These are phyloP conservation scores for Ptychodera flava DNA, from an alignment of 35 echinoderm and acorn worm genomes.

Conservation along the genomic window DNA sequence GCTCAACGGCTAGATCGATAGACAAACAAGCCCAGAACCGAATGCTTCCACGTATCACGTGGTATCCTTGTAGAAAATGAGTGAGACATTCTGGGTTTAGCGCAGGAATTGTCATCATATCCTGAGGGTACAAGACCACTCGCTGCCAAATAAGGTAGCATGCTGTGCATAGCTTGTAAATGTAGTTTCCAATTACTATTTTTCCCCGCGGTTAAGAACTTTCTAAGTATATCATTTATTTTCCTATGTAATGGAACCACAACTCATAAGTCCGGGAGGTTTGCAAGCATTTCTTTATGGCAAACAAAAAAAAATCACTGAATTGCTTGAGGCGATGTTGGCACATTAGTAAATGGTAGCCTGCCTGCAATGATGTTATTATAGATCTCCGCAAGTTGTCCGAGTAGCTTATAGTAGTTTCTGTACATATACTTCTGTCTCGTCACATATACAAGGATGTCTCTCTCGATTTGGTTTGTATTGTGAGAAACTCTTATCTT, in stretches of 20 bases:
- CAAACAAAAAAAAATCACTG: slow-evolving; percentile 10
- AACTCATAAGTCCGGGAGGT: neutral
- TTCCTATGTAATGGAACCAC: slow-evolving; percentile 20
- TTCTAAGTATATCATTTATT: neutral
- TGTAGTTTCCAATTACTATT: neutral
- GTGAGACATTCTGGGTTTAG: neutral
- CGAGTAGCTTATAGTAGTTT: slow-evolving; percentile 6
- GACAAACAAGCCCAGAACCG: neutral
- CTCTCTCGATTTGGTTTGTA: neutral
- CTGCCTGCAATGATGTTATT: slow-evolving; percentile 13
- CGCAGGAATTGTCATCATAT: neutral
- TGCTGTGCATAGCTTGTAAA: slow-evolving; percentile 20
- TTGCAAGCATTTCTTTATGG: neutral
- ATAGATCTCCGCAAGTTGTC: slow-evolving; percentile 6
- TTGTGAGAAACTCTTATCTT: neutral
- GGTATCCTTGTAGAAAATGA: neutral
- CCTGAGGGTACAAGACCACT: slow-evolving; percentile 8
- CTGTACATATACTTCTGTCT: slow-evolving; percentile 8
- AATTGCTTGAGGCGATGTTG: slow-evolving; percentile 16
- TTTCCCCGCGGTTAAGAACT: neutral
- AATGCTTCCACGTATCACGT: neutral
- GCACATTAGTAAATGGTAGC: neutral
- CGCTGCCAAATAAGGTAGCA: slow-evolving; percentile 32
- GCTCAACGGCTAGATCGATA: neutral
- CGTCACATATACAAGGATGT: neutral